Conservation (phyloP, 2,113 vertebrate genomes). For the Notiomystis cincta region DNA sequence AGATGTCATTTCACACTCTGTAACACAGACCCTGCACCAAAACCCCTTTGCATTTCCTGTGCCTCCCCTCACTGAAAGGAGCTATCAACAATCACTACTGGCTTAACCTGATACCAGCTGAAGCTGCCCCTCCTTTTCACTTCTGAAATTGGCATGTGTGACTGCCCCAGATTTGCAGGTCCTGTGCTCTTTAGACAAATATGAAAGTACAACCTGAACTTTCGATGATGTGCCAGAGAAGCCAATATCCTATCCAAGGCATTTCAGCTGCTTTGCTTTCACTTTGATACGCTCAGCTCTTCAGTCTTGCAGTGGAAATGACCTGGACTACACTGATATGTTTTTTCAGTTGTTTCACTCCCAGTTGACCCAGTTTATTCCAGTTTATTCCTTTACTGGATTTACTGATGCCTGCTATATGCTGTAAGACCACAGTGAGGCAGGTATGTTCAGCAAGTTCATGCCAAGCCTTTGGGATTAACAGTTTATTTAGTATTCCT, state of each 20-base stretch:
- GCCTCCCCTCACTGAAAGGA: background rate
- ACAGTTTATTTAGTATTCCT: conserved; percentile 56
- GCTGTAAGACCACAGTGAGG: conserved; percentile 16
- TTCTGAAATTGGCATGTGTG: background rate
- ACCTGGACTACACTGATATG: rapidly evolving
- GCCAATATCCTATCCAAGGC: background rate
- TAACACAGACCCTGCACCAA: background rate
- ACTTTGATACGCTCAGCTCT: background rate
- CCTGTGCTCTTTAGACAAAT: background rate
- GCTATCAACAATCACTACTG: background rate
- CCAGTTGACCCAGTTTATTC: background rate
- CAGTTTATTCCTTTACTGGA: background rate
- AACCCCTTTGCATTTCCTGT: background rate
- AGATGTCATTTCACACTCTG: background rate
- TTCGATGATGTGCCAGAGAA: background rate
- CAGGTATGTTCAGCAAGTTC: background rate
- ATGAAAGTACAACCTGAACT: background rate
- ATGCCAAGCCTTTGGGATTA: conserved; percentile 26
- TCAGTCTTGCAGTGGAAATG: background rate
- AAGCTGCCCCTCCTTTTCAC: background rate
- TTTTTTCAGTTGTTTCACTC: background rate
- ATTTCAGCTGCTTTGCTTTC: background rate
- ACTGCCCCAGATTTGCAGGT: background rate
- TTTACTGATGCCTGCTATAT: background rate
- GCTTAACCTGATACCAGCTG: background rate